phyloP scores from a whole-genome alignment of 1,140 invertebrate species.

The Copidosoma floridanum region DNA sequence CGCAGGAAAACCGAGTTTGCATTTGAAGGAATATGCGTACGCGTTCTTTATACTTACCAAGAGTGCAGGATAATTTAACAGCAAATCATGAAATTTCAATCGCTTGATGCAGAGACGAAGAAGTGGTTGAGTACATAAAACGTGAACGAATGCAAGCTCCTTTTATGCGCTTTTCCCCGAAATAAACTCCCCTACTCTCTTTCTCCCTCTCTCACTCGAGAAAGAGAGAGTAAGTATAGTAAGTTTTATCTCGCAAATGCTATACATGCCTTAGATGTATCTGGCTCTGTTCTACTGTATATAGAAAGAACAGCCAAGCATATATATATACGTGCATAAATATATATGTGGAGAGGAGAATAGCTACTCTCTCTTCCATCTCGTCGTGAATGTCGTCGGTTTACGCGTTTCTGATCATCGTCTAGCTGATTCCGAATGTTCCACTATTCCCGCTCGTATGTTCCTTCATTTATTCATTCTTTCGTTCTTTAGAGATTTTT shows the following conservation, averaged over 20 bases:
- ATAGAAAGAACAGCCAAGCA: neutral
- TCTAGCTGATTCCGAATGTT: conserved; percentile 24
- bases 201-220: too few species aligned
- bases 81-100: conserved; percentile 20
- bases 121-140: neutral
- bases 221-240: too few species aligned
- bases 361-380: conserved; percentile 3
- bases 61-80: conserved; percentile 4
- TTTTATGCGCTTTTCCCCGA: conserved; percentile 24
- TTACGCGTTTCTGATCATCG: conserved; percentile 25
- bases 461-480: too few species aligned
- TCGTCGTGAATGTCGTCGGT: too few species aligned
- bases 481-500: conserved; percentile 22
- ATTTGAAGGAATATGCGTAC: conserved; percentile 16
- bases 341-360: too few species aligned
- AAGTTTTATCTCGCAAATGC: conserved; percentile 6
- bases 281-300: neutral
- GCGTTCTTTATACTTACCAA: neutral
- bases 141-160: neutral
- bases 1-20: neutral
- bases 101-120: conserved; percentile 12
- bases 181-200: too few species aligned
- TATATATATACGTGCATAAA: neutral
- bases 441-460: conserved; percentile 21
- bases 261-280: neutral